Base-by-base conservation (phyloP, 53 echinoderm and acorn worm genomes). In the Luidia sarsii region DNA sequence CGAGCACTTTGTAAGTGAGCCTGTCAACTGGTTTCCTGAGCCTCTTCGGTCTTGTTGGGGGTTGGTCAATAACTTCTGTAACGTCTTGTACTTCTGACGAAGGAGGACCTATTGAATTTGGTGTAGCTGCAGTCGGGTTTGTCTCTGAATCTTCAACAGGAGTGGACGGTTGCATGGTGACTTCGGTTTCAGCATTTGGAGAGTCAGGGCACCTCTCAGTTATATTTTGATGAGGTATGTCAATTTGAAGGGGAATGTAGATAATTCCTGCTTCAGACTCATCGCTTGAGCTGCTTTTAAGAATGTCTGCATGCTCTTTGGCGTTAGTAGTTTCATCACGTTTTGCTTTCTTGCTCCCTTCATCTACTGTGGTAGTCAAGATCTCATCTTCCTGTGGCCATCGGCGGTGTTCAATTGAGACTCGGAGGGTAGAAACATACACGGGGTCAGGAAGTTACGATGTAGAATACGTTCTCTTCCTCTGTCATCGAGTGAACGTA, bases 401-500 rank as follows among this genome's bases (percentile, higher is more conserved):
- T 57, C 19, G 6, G 31, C 25, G 4, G 59, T 28, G 27, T 8
- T 2, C 15, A 7, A 7, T 27, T 2, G 41, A 11, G 6, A 6
- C 6, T 57, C 79, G 9, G 37, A 43, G 2, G 79, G 79, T 8
- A 77, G 60, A 25, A 77, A 59, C 79, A 77, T 61, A 59, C 79
- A 77, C 8, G 79, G 79, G 7, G 79, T 77, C 7, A 75, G 68
- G 19, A 85, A 54, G 24, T 75, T 75, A 25, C 85, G 57, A 46
- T 85, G 74, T 13, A 67, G 38, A 28, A 35, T 39, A 19, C 61
- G 33, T n/a, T 55, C 50, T 48, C 54, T 61, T 4, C 45, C 64
- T 8, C 34, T 64, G 24, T 29, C 25, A 1, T 18, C 14, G 25
- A 11, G 25, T 0, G 0, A 20, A 21, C 56, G 38, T 10, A 0